Conservation (phyloP, 1,140 invertebrate genomes). For the Drosophila aff. region DNA sequence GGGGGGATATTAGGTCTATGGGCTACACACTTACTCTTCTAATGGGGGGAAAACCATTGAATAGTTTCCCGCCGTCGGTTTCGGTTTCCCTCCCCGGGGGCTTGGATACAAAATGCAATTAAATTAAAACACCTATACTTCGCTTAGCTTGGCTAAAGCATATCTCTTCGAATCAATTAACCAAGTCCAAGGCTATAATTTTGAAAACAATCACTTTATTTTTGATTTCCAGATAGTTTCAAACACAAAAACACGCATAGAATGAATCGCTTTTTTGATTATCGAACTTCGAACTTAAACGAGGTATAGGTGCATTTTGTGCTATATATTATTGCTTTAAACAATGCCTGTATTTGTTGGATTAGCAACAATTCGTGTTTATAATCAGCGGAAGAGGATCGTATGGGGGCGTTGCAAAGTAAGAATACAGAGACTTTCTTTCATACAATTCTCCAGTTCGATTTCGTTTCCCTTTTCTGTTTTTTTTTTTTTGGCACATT, state of each 20-base stretch:
- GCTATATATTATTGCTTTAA: slow-evolving; percentile 71
- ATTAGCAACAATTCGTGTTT: slow-evolving; percentile 14
- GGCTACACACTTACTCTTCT: slow-evolving; percentile 49
- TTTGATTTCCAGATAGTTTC: slow-evolving; percentile 41
- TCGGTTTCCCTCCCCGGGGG: background rate
- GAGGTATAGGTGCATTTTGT: slow-evolving; percentile 57
- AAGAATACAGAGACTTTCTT: slow-evolving; percentile 23
- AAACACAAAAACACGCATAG: slow-evolving; percentile 21
- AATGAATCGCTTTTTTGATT: slow-evolving; percentile 35
- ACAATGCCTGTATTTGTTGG: slow-evolving; percentile 26
- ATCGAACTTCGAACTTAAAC: slow-evolving; percentile 16
- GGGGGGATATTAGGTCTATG: slow-evolving; percentile 29
- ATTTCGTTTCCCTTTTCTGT: slow-evolving; percentile 37
- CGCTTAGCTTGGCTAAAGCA: slow-evolving; percentile 27
- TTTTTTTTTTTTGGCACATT: slow-evolving; percentile 70
- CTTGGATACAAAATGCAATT: slow-evolving; percentile 28
- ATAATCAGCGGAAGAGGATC: background rate
- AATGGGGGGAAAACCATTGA: slow-evolving; percentile 63
- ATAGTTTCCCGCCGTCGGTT: slow-evolving; percentile 56
- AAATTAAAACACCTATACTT: slow-evolving; percentile 38
- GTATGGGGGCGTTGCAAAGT: slow-evolving; percentile 19
- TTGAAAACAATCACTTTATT: slow-evolving; percentile 42
- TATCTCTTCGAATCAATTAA: slow-evolving; percentile 11
- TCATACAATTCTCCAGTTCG: slow-evolving; percentile 16
- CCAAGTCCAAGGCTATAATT: slow-evolving; percentile 17